Evolutionary conservation across 2,797 vertebrate species (phyloP).

Genomic region (Chloroceryle inda): DNA sequence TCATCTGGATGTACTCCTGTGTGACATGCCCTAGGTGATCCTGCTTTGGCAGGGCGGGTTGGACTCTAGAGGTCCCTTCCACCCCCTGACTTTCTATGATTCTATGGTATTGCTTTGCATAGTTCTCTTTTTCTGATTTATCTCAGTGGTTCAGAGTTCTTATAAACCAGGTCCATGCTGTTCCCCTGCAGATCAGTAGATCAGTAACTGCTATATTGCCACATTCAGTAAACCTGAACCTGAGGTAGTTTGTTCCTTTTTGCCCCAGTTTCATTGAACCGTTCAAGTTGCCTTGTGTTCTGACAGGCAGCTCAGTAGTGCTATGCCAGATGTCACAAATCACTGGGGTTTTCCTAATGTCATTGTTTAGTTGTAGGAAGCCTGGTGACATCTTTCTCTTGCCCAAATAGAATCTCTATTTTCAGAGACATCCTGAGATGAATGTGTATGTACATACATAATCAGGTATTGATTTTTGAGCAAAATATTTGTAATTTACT

Average conservation of each 20-base stretch:
- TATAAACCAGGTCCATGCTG: neutral
- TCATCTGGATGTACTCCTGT: too few species aligned
- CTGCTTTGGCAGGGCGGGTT: too few species aligned
- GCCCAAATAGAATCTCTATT: neutral
- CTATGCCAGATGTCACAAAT: neutral
- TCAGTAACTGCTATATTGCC: neutral
- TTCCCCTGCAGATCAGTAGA: neutral
- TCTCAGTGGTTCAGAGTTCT: neutral
- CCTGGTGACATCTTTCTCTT: neutral
- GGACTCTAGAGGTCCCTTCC: too few species aligned
- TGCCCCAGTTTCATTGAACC: neutral
- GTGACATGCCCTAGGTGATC: too few species aligned
- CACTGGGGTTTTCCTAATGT: neutral
- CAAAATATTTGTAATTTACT: slow-evolving; percentile 19
- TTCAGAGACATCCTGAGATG: neutral
- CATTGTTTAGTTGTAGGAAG: neutral
- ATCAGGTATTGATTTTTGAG: slow-evolving; percentile 33
- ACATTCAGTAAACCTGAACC: neutral
- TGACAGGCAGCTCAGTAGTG: neutral
- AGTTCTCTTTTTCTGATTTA: neutral
- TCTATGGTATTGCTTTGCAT: neutral
- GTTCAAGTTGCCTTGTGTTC: neutral
- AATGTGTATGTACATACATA: neutral
- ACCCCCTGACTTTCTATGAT: too few species aligned
- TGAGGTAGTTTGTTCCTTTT: neutral